Percentiles rank a stretch among this genome's conserved stretches.
These are phyloP conservation scores for Aphaenogaster ashmeadi DNA, from an alignment of 1,140 invertebrate species.

Conservation along the genomic window DNA sequence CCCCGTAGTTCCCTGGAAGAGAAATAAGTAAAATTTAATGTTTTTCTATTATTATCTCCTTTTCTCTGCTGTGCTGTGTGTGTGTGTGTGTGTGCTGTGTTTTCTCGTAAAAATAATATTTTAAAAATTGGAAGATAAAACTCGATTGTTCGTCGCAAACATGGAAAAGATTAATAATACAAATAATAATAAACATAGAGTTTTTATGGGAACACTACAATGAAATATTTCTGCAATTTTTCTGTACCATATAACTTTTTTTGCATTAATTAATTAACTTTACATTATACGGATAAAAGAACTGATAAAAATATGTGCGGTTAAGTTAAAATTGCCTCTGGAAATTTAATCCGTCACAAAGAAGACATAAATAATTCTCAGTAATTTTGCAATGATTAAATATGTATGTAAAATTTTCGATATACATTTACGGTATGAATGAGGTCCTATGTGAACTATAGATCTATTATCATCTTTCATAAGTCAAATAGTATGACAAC, in stretches of 20 bases:
- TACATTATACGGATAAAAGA: neutral
- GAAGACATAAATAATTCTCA: neutral
- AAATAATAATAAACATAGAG: neutral
- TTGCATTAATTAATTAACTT: neutral
- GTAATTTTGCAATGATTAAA: neutral
- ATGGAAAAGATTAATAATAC: neutral
- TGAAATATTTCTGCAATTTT: neutral
- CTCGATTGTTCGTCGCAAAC: neutral
- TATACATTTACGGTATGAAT: neutral
- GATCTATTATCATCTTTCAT: neutral
- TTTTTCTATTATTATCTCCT: neutral
- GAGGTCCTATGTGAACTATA: too few species aligned
- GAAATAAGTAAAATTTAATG: constrained; percentile 56
- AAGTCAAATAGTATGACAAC: constrained; percentile 5
- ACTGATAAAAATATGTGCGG: neutral
- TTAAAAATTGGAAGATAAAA: neutral
- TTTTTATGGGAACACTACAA: neutral
- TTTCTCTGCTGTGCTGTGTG: neutral
- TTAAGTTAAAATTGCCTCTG: neutral
- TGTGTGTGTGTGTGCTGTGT: too few species aligned
- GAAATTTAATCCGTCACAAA: neutral
- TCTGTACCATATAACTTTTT: neutral
- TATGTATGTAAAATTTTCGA: neutral
- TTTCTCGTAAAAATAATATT: neutral
- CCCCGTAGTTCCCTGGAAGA: constrained; percentile 68